Conservation (phyloP, 1,140 invertebrate genomes). For the Anastatus disparis region DNA sequence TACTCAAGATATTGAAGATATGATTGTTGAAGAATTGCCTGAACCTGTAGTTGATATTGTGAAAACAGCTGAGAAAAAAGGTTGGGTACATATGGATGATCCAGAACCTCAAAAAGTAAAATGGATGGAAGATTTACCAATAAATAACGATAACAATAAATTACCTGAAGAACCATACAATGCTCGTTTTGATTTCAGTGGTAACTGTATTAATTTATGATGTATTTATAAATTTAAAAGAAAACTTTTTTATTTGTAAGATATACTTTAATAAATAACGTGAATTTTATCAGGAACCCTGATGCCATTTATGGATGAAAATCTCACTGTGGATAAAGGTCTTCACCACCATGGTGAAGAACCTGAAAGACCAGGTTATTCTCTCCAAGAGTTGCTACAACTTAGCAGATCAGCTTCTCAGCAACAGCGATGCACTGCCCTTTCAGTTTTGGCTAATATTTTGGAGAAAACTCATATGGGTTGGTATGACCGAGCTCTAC, state of each 20-base stretch:
- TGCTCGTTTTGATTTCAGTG: constrained; percentile 75
- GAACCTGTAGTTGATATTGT: constrained; percentile 71
- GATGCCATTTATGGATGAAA: constrained; percentile 75
- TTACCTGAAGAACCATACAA: constrained; percentile 71
- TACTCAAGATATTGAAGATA: constrained; percentile 2
- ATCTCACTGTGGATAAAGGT: constrained; percentile 70
- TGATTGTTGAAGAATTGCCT: constrained; percentile 46
- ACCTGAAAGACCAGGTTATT: constrained; percentile 88
- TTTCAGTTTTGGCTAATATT: constrained; percentile 83
- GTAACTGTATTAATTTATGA: constrained; percentile 46
- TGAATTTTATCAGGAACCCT: constrained; percentile 70
- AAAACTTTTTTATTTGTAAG: constrained; percentile 35
- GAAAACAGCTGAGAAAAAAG: constrained; percentile 71
- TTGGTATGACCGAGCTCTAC: constrained; percentile 75
- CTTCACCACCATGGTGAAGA: constrained; percentile 94
- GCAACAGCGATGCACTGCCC: constrained; percentile 83
- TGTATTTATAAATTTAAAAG: constrained; percentile 31
- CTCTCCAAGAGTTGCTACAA: constrained; percentile 85
- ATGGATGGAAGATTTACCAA: constrained; percentile 80
- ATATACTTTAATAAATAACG: constrained; percentile 9
- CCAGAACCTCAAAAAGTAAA: constrained; percentile 85
- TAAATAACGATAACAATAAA: constrained; percentile 58
- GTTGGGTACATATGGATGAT: constrained; percentile 85
- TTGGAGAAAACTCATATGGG: constrained; percentile 78
- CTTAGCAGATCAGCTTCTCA: constrained; percentile 74